These are phyloP conservation scores for Bradypus variegatus DNA, from an alignment of 2,797 vertebrate species.

Conservation along the genomic window DNA sequence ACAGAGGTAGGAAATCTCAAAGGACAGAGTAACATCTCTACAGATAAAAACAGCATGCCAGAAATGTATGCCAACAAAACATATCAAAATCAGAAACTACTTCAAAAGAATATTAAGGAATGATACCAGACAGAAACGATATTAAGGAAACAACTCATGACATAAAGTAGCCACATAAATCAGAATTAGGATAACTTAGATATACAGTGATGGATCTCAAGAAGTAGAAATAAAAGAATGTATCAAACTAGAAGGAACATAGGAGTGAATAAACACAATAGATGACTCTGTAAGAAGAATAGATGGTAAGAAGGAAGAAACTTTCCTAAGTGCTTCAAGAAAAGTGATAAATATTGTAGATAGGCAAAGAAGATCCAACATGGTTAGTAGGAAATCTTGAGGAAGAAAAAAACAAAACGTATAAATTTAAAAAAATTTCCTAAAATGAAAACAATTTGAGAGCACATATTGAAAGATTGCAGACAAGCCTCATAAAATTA, in stretches of 20 bases:
- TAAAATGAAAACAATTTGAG: constrained; percentile 12
- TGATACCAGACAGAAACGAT: background rate
- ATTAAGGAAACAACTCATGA: background rate
- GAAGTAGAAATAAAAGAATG: background rate
- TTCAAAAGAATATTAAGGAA: background rate
- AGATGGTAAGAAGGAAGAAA: background rate
- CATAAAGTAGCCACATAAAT: constrained; percentile 5
- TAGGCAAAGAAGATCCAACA: constrained; percentile 17
- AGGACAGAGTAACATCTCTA: background rate
- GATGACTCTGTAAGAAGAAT: background rate
- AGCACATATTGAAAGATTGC: background rate
- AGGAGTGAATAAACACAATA: background rate
- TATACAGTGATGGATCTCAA: background rate
- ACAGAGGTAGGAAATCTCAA: background rate
- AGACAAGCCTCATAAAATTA: background rate
- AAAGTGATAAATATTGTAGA: background rate
- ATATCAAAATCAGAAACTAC: background rate
- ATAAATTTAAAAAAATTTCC: background rate
- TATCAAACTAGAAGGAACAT: background rate
- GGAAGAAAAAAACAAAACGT: background rate
- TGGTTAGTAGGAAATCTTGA: background rate
- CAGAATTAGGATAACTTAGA: background rate
- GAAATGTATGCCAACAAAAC: background rate
- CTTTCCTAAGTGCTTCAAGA: background rate
- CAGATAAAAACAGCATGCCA: background rate